These are phyloP conservation scores for Pyrrhosoma nymphula DNA, from an alignment of 2,888 invertebrate genomes.

Conservation along the genomic window DNA sequence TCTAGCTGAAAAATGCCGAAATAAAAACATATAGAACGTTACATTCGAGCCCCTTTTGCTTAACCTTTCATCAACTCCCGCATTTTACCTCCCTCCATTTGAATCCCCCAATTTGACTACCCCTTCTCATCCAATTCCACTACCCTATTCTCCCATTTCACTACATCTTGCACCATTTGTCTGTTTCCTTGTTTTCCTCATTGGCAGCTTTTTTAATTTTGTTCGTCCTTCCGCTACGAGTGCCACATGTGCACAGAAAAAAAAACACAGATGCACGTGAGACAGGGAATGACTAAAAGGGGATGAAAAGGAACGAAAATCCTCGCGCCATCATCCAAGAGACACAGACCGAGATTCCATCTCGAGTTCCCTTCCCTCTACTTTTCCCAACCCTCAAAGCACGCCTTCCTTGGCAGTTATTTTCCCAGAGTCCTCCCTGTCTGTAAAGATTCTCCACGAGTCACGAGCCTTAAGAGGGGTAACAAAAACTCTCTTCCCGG, in stretches of 20 bases:
- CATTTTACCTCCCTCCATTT: too few relatives aligned
- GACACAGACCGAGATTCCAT: not conserved
- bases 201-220: too few relatives aligned
- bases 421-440: not conserved
- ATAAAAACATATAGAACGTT: too few relatives aligned
- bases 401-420: too few relatives aligned
- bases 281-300: not conserved
- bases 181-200: too few relatives aligned
- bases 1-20: too few relatives aligned
- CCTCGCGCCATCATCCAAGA: not conserved
- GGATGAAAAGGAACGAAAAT: not conserved
- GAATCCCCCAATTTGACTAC: too few relatives aligned
- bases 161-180: too few relatives aligned
- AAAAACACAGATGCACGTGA: not conserved
- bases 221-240: not conserved
- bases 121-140: too few relatives aligned
- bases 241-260: not conserved
- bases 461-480: not conserved
- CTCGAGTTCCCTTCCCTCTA: not conserved
- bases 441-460: not conserved
- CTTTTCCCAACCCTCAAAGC: not conserved
- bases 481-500: not conserved
- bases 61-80: too few relatives aligned
- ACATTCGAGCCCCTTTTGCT: too few relatives aligned
- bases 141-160: too few relatives aligned